phyloP scores from a whole-genome alignment of 2,113 vertebrate species.

The Gopherus flavomarginatus region DNA sequence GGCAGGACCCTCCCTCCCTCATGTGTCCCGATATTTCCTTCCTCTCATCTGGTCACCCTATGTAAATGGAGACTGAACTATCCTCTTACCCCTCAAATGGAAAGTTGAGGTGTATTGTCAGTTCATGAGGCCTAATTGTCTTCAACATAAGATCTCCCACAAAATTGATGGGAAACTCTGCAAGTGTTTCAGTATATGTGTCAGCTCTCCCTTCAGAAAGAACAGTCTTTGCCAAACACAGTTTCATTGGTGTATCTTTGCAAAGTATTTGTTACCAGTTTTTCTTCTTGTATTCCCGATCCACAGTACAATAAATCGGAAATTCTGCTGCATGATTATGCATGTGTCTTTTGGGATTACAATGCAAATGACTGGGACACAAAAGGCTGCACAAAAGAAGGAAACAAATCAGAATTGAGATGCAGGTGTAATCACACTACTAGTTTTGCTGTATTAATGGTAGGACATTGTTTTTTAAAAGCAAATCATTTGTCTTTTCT shows the following conservation, averaged over 20 bases:
- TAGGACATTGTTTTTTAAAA: slow-evolving; percentile 35
- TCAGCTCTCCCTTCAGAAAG: neutral
- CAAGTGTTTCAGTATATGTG: neutral
- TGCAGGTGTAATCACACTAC: slow-evolving; percentile 81
- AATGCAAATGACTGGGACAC: slow-evolving; percentile 72
- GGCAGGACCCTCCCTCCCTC: too few relatives aligned
- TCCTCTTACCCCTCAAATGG: neutral
- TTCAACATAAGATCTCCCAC: fast-evolving
- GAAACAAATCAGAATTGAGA: neutral
- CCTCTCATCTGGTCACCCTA: too few relatives aligned
- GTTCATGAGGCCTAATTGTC: neutral
- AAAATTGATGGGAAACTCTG: neutral
- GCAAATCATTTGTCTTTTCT: neutral
- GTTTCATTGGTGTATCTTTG: neutral
- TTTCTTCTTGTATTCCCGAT: slow-evolving; percentile 23
- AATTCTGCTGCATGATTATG: slow-evolving; percentile 58
- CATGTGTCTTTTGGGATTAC: slow-evolving; percentile 82
- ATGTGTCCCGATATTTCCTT: too few relatives aligned
- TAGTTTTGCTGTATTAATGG: slow-evolving; percentile 83
- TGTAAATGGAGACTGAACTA: neutral
- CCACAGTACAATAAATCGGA: neutral
- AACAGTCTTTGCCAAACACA: fast-evolving
- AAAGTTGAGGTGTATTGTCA: neutral
- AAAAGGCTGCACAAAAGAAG: slow-evolving; percentile 61
- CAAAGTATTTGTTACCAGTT: neutral